Base-by-base conservation (phyloP, 2,113 vertebrate genomes). In the Himantopus leucocephalus region DNA sequence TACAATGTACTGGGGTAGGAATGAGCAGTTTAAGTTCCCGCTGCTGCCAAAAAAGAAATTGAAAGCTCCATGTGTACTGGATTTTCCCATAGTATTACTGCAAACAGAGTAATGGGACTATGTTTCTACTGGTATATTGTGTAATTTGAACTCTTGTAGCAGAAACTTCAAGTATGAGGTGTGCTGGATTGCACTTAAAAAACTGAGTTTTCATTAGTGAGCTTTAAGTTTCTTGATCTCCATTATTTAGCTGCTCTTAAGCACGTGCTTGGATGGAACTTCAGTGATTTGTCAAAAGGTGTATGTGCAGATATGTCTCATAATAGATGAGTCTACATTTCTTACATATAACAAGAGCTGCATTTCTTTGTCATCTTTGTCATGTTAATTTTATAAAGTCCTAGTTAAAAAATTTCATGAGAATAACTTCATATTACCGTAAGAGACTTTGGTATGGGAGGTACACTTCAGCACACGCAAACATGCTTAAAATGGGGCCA, bases 251-350 rank as follows among this genome's bases (percentile, higher is more conserved):
- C n/a, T 84, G 20, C 47, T 88, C 10, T 81, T 81, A 80, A 77
- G 68, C 6, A 11, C 34, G 14, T 41, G 22, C 37, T 78, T 71
- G 13, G 27, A 17, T 63, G 52, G 70, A 93, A 50, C 34, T 75
- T 92, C 35, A 64, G 0, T 90, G 6, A 3, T 64, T 84, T 92
- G 52, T 80, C 14, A n/a, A 68, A 93, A 86, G 26, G 8, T 39
- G 2, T 14, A 27, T 0, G 0, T 76, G 35, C 26, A 71, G 67
- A 24, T 78, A 15, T 3, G 3, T 67, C 14, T 73, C 19, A 6
- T 45, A 22, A 34, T 45, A 45, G 21, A 14, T 34, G 20, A 47
- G 9, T 47, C 23, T 63, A 1, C 72, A 62, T 66, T 74, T 88
- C 24, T 41, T 56, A 14, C 6, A 2, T 82, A 22, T 85, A 29